Evolutionary conservation across 2,888 invertebrate species (phyloP), one percentile per base, ranked within the genome.

Genomic region (Lamellibrachia columna): DNA sequence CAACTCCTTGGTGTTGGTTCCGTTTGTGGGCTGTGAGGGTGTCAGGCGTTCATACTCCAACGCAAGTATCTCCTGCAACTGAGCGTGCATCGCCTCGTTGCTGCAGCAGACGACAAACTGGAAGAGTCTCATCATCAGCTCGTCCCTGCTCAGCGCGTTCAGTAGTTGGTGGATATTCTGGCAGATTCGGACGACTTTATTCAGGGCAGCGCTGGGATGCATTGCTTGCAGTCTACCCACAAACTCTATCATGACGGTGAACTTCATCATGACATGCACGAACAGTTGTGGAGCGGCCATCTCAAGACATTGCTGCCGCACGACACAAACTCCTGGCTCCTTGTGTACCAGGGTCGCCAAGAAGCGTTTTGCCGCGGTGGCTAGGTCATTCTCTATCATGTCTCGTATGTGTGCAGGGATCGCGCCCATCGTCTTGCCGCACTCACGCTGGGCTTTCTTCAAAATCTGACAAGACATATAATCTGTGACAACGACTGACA

Each of bases 371-470:
- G 95, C 95, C 0, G 95, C 95, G 7, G 92, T 92, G 6, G 93
- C 93, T 8, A 96, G 92, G 40, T 95, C 95, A 40, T 93, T 93
- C 91, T 94, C 93, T 40, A 95, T 92, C 1, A 94, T 92, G 2
- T 94, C 93, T 91, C 94, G 95, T 91, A 95, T 94, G 8, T 93
- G 93, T 8, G 94, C 95, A 3, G 93, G 91, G 0, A 95, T 93
- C 4, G 92, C 92, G 90, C 94, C 93, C 15, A 95, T 93, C 3
- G 94, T 94, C 53, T 92, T 92, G 1, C 94, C 95, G 40, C 90
- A 91, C 6, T 96, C 96, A 92, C 96, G 94, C 92, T 96, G 95
- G 0, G 96, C 95, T 93, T 95, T 96, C 93, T 96, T 96, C 93
- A 96, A 93, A n/a, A 95, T 95, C 96, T 96, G 93, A 52, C 58